Evolutionary conservation across 1,140 invertebrate genomes (phyloP).

Genomic region (Temnothorax nylanderi): DNA sequence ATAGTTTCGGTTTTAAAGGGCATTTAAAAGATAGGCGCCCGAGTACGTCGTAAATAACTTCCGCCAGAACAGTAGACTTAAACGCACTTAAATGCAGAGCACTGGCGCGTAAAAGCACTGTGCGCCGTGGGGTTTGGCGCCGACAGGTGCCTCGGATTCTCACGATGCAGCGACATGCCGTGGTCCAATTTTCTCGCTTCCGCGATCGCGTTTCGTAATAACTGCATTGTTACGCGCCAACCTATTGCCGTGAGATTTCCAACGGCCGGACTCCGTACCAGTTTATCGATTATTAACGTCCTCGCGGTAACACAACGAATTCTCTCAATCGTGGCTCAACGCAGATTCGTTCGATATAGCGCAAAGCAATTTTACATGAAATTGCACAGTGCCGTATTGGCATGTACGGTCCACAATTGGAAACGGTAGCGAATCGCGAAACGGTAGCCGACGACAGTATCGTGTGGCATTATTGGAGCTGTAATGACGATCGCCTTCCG

Average conservation of each 20-base stretch:
- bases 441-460: background rate
- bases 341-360: background rate
- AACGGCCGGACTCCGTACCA: background rate
- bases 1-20: background rate
- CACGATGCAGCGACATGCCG: background rate
- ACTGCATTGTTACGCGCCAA: constrained; percentile 47
- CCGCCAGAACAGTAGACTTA: background rate
- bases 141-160: constrained; percentile 36
- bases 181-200: constrained; percentile 58
- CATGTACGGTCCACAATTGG: background rate
- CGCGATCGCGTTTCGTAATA: constrained; percentile 34
- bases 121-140: background rate
- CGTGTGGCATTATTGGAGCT: constrained; percentile 10
- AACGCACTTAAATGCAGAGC: background rate
- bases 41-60: constrained; percentile 25
- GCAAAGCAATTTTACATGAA: constrained; percentile 12
- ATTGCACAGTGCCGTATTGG: background rate
- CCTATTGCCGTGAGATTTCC: background rate
- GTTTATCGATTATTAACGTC: background rate
- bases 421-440: background rate
- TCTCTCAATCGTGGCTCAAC: background rate
- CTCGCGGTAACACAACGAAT: background rate
- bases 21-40: background rate
- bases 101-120: background rate
- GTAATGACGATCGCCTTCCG: constrained; percentile 25